Percentiles rank a stretch among this genome's conserved stretches.
These are phyloP conservation scores for Hylomyscus alleni DNA, from an alignment of 2,797 vertebrate genomes.

Conservation along the genomic window DNA sequence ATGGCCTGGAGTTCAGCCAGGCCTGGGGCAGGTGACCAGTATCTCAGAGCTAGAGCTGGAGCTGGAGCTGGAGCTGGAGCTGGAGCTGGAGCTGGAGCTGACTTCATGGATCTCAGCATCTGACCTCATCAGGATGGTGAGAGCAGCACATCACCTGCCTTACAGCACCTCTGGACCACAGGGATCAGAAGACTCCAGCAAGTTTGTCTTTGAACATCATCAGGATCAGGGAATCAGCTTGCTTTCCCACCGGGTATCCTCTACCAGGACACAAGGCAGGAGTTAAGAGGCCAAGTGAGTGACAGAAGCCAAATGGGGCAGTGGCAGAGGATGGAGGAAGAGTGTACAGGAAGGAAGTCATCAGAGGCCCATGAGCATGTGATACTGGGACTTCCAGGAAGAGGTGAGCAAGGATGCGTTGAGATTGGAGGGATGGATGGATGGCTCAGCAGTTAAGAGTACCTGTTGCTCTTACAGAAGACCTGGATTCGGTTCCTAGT, in stretches of 20 bases:
- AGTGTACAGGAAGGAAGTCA: background rate
- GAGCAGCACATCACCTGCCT: no score
- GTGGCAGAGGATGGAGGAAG: background rate
- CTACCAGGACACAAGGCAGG: background rate
- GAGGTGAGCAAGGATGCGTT: background rate
- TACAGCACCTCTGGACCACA: fast-evolving
- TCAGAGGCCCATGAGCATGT: background rate
- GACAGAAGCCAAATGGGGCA: background rate
- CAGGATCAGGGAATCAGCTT: background rate
- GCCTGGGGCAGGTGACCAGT: no score
- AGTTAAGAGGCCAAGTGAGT: background rate
- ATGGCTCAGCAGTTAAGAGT: background rate
- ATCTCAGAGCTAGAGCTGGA: background rate
- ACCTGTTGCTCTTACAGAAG: background rate
- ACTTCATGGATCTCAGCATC: background rate
- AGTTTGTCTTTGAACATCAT: background rate
- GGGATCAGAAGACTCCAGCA: background rate
- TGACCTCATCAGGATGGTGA: background rate
- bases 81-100: background rate
- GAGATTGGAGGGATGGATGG: background rate
- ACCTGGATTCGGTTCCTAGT: background rate
- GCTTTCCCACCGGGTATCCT: background rate
- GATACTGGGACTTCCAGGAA: background rate
- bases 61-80: background rate
- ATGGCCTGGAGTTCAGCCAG: background rate